Conservation (phyloP, 2,113 vertebrate genomes). For the Tychaedon coryphoeus region DNA sequence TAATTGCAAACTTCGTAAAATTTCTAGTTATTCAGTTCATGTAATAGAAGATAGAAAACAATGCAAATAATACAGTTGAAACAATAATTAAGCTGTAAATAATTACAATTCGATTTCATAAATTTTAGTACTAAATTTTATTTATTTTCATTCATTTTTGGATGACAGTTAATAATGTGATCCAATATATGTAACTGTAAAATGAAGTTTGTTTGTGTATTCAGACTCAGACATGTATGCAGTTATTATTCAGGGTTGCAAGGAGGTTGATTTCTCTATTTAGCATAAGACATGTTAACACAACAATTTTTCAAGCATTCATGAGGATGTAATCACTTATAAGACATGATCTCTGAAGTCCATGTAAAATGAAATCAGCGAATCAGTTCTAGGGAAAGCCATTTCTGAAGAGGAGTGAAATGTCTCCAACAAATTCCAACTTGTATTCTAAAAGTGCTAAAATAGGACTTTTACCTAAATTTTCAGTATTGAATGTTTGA, state of each 20-base stretch:
- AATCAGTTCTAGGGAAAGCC: neutral
- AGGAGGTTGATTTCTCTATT: slow-evolving; percentile 36
- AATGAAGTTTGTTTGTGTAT: neutral
- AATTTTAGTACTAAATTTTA: neutral
- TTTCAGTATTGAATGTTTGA: neutral
- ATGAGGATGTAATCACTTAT: neutral
- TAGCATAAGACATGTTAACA: slow-evolving; percentile 16
- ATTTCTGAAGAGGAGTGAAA: neutral
- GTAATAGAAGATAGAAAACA: neutral
- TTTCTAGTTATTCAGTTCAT: neutral
- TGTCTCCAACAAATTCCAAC: neutral
- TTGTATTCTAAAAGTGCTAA: neutral
- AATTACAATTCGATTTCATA: neutral
- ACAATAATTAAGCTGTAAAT: neutral
- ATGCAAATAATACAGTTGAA: neutral
- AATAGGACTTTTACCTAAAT: neutral
- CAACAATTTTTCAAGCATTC: slow-evolving; percentile 50
- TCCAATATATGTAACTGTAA: neutral
- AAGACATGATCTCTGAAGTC: neutral
- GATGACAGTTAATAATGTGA: neutral
- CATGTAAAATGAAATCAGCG: neutral
- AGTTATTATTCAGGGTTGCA: neutral
- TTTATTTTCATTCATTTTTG: neutral
- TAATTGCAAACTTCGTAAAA: neutral
- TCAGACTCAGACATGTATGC: slow-evolving; percentile 9